phyloP scores from a whole-genome alignment of 2,797 vertebrate species.

The Sebastiscus albofasciatus region DNA sequence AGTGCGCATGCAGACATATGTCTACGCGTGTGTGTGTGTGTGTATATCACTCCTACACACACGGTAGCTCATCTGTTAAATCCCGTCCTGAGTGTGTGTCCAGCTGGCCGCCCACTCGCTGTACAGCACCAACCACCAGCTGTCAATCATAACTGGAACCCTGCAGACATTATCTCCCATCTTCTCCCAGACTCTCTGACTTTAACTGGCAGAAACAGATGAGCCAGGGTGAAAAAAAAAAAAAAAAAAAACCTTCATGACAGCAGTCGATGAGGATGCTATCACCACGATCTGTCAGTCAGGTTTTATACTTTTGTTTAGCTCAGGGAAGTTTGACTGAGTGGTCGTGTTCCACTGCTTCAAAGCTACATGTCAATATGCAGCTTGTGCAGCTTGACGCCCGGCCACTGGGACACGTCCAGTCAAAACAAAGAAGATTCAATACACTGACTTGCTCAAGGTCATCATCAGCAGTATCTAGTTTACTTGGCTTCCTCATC shows the following conservation, averaged over 20 bases:
- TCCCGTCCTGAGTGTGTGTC: conserved; percentile 14
- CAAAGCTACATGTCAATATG: background rate
- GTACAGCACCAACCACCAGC: conserved; percentile 25
- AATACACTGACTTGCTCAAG: background rate
- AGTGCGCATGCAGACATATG: background rate
- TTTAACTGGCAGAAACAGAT: conserved; percentile 26
- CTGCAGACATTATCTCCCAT: conserved; percentile 33
- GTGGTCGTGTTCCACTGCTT: background rate
- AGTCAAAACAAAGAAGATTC: background rate
- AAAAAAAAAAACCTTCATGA: background rate
- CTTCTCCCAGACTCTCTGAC: conserved; percentile 20
- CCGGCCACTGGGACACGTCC: background rate
- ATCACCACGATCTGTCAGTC: conserved; percentile 10
- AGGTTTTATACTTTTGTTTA: background rate
- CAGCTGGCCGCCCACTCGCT: conserved; percentile 33
- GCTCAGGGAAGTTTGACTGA: background rate
- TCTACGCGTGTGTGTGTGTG: background rate
- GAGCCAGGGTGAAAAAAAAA: background rate
- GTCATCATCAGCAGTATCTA: background rate
- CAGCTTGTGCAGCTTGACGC: background rate
- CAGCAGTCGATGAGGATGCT: conserved; percentile 19
- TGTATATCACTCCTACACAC: background rate
- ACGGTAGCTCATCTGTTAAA: conserved; percentile 10
- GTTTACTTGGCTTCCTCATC: background rate
- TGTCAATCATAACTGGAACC: conserved; percentile 48